Evolutionary conservation across 2,797 vertebrate species (phyloP), one percentile per base, ranked within the genome.

Genomic region (Aythya fuligula): DNA sequence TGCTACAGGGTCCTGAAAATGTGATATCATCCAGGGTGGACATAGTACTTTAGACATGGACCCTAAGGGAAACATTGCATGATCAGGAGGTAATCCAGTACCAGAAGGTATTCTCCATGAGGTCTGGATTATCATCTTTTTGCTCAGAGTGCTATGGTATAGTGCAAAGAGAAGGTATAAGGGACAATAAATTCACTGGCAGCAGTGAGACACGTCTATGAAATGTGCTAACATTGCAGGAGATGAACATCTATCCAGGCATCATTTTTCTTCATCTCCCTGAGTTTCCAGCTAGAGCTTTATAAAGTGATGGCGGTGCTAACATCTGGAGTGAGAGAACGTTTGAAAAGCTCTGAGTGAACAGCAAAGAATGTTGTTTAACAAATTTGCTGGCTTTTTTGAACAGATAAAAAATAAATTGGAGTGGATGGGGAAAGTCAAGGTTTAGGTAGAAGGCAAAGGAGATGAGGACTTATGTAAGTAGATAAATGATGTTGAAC

Each of bases 141-240:
- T 11, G 2, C 51, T 32, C 24, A 12, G n/a, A 34, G 43, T 1
- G 19, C 39, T 3, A 43, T 1, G 14, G 19, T 5, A 4, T 5
- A 41, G 36, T 1, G 36, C 58, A 65, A 60, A 60, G 61, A 34
- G 81, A 24, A 69, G 51, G 51, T 5, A 5, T 2, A 8, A 3
- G 8, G 75, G 60, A 20, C 30, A 36, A 18, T 1, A 49, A 8
- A 30, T 13, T 60, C 61, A 1, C 22, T 14, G 28, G 41, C 25
- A 58, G n/a, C 24, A 8, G 7, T 4, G 15, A 53, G 71, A 39
- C 3, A 1, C 1, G 5, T 17, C 34, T n/a, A 5, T 9, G 36
- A 32, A 32, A 43, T 4, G 25, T 15, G 39, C 36, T n/a, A 16
- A 25, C 3, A 0, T 28, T 7, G 27, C 43, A 45, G 64, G 53